Conservation (phyloP, 2,113 vertebrate species). For the Oophaga pumilio region DNA sequence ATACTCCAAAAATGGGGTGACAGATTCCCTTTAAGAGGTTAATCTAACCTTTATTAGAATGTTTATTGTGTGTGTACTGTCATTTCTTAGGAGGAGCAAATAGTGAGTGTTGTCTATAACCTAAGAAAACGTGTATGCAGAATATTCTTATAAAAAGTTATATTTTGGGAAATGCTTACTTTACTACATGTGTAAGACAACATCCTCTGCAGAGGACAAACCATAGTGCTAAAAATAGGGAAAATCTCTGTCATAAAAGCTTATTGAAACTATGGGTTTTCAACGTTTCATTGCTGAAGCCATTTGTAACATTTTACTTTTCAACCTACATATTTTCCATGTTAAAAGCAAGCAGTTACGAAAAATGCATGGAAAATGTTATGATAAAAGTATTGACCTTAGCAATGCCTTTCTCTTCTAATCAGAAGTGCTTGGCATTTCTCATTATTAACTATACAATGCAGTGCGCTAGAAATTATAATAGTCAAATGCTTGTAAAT, state of each 20-base stretch:
- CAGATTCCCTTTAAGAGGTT: no score
- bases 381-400: background rate
- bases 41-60: no score
- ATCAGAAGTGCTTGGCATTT: background rate
- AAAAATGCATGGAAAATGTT: conserved; percentile 24
- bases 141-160: background rate
- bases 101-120: no score
- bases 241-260: conserved; percentile 28
- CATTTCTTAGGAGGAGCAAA: no score
- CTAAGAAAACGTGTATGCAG: no score
- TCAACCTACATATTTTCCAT: conserved; percentile 44
- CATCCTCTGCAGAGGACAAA: background rate
- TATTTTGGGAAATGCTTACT: background rate
- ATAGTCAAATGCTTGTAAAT: background rate
- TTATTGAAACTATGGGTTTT: conserved; percentile 17
- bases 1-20: no score
- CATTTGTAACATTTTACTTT: conserved; percentile 24
- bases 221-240: background rate
- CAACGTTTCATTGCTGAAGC: background rate
- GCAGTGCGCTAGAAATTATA: background rate
- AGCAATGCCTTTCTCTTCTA: background rate
- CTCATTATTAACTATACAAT: background rate
- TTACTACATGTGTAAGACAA: background rate
- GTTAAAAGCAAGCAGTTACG: background rate
- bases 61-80: no score